These are phyloP conservation scores for Camptogramma bilineatum DNA, from an alignment of 2,888 invertebrate species.

Conservation along the genomic window DNA sequence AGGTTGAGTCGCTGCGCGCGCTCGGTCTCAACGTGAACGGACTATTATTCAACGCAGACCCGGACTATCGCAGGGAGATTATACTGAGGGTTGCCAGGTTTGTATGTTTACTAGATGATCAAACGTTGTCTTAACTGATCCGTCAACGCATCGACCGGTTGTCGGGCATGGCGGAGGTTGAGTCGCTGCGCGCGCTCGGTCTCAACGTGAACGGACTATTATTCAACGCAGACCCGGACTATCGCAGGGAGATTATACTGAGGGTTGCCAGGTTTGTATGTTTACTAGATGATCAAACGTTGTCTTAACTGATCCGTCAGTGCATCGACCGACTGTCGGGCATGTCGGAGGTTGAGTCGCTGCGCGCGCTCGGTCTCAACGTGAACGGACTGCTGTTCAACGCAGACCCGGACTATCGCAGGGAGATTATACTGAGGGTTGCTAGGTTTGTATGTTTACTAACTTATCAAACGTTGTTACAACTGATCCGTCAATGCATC, in stretches of 20 bases:
- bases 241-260: conserved; percentile 65
- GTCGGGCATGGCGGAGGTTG: conserved; percentile 66
- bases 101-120: conserved; percentile 15
- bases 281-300: too few relatives aligned
- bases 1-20: conserved; percentile 58
- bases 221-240: conserved; percentile 70
- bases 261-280: conserved; percentile 64
- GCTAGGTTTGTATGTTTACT: conserved; percentile 59
- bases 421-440: conserved; percentile 64
- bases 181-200: conserved; percentile 57
- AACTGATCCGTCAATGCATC: conserved; percentile 63
- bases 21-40: conserved; percentile 66
- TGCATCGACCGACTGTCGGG: conserved; percentile 66
- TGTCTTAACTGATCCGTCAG: conserved; percentile 56
- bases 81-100: conserved; percentile 70
- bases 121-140: too few relatives aligned
- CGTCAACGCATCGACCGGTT: conserved; percentile 63
- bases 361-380: conserved; percentile 58
- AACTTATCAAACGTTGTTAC: too few relatives aligned
- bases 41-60: conserved; percentile 67
- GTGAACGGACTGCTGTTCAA: conserved; percentile 69
- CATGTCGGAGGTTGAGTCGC: conserved; percentile 63
- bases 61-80: conserved; percentile 67
- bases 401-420: conserved; percentile 68
- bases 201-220: conserved; percentile 64